phyloP scores from a whole-genome alignment of 2,888 invertebrate species.

The Drosophila silvestris region DNA sequence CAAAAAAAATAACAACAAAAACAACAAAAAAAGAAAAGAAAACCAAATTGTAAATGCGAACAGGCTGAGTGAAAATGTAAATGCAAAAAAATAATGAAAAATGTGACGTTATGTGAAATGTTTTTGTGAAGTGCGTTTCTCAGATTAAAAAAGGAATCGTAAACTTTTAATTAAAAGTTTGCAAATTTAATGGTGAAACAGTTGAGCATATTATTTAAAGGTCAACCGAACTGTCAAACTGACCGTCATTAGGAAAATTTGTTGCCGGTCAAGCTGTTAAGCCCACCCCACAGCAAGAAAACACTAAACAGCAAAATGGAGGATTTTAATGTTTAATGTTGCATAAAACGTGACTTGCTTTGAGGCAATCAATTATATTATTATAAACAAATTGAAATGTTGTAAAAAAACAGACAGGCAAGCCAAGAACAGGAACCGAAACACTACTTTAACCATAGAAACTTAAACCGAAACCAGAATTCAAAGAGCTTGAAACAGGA shows the following conservation, averaged over 20 bases:
- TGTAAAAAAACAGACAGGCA: background rate
- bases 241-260: conserved; percentile 44
- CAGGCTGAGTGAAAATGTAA: conserved; percentile 34
- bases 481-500: no score
- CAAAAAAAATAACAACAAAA: background rate
- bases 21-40: conserved; percentile 10
- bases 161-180: conserved; percentile 47
- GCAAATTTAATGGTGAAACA: conserved; percentile 43
- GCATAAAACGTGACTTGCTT: background rate
- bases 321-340: background rate
- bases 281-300: background rate
- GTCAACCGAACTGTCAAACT: conserved; percentile 41
- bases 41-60: conserved; percentile 14
- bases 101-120: conserved; percentile 38
- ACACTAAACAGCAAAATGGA: conserved; percentile 26
- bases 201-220: conserved; percentile 33
- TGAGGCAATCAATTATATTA: background rate
- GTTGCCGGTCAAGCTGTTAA: conserved; percentile 33
- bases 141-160: conserved; percentile 5
- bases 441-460: background rate
- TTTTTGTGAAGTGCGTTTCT: conserved; percentile 39
- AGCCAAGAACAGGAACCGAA: background rate
- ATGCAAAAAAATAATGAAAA: conserved; percentile 28
- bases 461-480: no score
- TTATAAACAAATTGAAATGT: background rate